Conservation (phyloP, 1,140 invertebrate species). For the Metopolophium dirhodum region DNA sequence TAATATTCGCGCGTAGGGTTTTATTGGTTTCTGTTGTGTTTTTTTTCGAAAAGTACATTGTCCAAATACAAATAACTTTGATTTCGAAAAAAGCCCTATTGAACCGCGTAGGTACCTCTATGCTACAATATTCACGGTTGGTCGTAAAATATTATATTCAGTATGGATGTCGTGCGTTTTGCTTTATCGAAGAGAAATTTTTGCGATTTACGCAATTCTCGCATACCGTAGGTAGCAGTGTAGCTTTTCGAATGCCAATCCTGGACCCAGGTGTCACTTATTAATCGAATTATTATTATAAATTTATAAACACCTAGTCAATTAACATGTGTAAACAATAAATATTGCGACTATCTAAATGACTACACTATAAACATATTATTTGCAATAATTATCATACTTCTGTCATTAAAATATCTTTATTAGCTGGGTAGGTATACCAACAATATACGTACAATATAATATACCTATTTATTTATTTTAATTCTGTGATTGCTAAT, state of each 20-base stretch:
- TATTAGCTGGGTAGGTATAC: not conserved
- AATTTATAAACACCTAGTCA: not conserved
- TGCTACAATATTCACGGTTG: not conserved
- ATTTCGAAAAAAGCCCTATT: not conserved
- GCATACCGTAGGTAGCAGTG: not conserved
- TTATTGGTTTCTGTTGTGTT: not conserved
- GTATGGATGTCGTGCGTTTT: not conserved
- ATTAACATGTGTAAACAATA: not conserved
- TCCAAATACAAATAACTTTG: not conserved
- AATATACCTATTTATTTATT: not conserved
- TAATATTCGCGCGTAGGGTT: not conserved
- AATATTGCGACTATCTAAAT: not conserved
- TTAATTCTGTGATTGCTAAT: not conserved
- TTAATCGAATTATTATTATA: slow-evolving; percentile 9
- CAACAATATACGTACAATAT: not conserved
- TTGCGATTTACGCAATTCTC: not conserved
- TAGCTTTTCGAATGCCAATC: not conserved
- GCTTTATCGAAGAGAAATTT: not conserved
- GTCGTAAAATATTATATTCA: not conserved
- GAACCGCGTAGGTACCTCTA: too few relatives aligned
- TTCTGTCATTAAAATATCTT: not conserved
- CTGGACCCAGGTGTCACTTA: not conserved
- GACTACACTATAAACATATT: not conserved
- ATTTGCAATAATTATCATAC: not conserved
- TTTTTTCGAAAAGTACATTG: not conserved